Evolutionary conservation across 2,888 invertebrate species (phyloP).

Genomic region (Parapristionchus giblindavisi): DNA sequence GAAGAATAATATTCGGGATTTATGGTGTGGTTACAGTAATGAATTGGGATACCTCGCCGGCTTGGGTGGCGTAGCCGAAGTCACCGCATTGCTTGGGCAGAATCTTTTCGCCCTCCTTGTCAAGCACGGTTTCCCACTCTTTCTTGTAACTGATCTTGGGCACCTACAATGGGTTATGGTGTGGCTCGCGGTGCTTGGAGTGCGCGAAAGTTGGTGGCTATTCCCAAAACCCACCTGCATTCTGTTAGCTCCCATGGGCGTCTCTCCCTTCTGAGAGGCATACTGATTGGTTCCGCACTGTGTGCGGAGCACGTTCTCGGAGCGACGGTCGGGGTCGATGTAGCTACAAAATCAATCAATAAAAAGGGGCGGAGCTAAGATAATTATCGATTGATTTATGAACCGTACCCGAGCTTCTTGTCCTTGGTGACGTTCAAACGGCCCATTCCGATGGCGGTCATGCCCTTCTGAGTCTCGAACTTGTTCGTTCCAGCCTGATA

Average conservation of each 20-base stretch:
- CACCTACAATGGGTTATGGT: slow-evolving; percentile 42
- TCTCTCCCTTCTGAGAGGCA: slow-evolving; percentile 68
- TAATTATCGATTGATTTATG: not conserved
- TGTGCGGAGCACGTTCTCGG: slow-evolving; percentile 64
- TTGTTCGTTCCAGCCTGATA: slow-evolving; percentile 66
- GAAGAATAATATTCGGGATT: too few relatives aligned
- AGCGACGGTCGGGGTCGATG: slow-evolving; percentile 66
- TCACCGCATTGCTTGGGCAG: slow-evolving; percentile 69
- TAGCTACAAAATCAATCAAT: slow-evolving; percentile 52
- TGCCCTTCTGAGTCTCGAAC: slow-evolving; percentile 67
- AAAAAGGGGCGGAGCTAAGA: not conserved
- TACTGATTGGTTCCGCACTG: slow-evolving; percentile 69
- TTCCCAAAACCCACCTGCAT: slow-evolving; percentile 55
- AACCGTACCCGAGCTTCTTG: slow-evolving; percentile 63
- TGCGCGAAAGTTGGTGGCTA: too few relatives aligned
- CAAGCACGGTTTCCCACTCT: slow-evolving; percentile 68
- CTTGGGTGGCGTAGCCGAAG: slow-evolving; percentile 66
- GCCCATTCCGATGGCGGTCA: slow-evolving; percentile 68
- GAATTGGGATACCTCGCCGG: slow-evolving; percentile 48
- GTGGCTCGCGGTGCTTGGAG: not conserved
- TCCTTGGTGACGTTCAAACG: slow-evolving; percentile 68
- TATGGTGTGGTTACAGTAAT: too few relatives aligned
- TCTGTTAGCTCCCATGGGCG: slow-evolving; percentile 65
- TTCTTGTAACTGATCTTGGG: slow-evolving; percentile 66
- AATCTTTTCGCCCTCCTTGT: slow-evolving; percentile 68